Evolutionary conservation across 1,140 invertebrate species (phyloP).

Genomic region (Drosophila eugracilis): DNA sequence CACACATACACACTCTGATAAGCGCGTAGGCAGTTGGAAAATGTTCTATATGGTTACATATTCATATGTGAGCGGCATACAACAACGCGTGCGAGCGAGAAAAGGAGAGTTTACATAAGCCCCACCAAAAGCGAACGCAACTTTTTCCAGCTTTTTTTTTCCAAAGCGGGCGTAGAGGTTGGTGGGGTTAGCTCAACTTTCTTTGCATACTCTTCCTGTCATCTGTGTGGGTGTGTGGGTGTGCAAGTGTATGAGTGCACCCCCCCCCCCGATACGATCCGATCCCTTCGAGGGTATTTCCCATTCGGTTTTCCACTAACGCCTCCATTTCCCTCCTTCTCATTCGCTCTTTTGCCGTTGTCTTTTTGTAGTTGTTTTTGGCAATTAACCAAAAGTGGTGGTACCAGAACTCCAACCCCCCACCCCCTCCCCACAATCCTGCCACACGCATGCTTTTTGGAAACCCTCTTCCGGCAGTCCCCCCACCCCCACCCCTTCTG

Average conservation of each 20-base stretch:
- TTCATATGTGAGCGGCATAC: conserved; percentile 38
- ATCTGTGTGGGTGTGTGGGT: background rate
- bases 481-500: background rate
- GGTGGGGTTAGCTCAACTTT: conserved; percentile 29
- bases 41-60: conserved; percentile 63
- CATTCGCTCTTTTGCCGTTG: conserved; percentile 7
- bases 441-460: conserved; percentile 56
- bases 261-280: background rate
- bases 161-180: background rate
- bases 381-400: conserved; percentile 77
- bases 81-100: background rate
- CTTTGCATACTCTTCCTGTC: conserved; percentile 31
- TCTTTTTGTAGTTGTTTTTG: conserved; percentile 79
- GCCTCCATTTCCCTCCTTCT: background rate
- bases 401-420: conserved; percentile 7
- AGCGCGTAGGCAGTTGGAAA: conserved; percentile 43
- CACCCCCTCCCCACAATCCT: conserved; percentile 4
- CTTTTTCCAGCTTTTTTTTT: conserved; percentile 3
- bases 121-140: conserved; percentile 7
- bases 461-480: conserved; percentile 3
- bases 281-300: conserved; percentile 32
- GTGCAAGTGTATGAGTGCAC: background rate
- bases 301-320: conserved; percentile 21
- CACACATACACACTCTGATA: conserved; percentile 6
- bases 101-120: conserved; percentile 50